phyloP scores from a whole-genome alignment of 2,113 vertebrate species.

The Nerophis ophidion region DNA sequence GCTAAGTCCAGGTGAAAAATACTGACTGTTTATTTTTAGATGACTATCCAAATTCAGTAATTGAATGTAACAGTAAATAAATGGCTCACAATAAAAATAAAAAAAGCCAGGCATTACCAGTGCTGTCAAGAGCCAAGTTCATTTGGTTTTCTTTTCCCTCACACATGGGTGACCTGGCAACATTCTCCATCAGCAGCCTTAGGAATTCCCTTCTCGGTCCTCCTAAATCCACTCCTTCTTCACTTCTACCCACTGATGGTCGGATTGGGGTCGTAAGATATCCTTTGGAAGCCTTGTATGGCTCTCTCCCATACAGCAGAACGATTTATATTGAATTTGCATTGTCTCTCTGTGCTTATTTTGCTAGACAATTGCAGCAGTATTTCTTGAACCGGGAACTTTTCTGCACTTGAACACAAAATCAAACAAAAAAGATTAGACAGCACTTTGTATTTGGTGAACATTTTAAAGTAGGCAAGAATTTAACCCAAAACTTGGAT shows the following conservation, averaged over 20 bases:
- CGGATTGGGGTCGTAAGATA: background rate
- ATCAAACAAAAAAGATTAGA: background rate
- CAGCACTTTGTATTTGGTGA: no score
- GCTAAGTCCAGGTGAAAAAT: no score
- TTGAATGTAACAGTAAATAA: no score
- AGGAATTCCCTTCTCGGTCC: slow-evolving; percentile 9
- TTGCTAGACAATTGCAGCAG: background rate
- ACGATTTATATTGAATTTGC: slow-evolving; percentile 6
- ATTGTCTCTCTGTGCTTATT: background rate
- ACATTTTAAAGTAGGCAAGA: no score
- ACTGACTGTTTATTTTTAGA: no score
- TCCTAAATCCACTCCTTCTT: slow-evolving; percentile 4
- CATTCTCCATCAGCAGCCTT: background rate
- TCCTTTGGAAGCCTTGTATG: background rate
- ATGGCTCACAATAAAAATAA: no score
- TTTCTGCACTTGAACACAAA: background rate
- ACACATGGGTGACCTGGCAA: slow-evolving; percentile 10
- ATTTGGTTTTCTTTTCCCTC: slow-evolving; percentile 3
- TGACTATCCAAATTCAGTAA: no score
- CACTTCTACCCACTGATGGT: background rate
- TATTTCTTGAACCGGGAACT: background rate
- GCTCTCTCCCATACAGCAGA: slow-evolving; percentile 10
- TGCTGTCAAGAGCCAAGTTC: no score
- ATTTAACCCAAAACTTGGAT: no score
- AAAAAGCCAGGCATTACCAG: no score